Evolutionary conservation across 2,797 vertebrate genomes (phyloP), one percentile per base, ranked within the genome.

Genomic region (Mallotus villosus): DNA sequence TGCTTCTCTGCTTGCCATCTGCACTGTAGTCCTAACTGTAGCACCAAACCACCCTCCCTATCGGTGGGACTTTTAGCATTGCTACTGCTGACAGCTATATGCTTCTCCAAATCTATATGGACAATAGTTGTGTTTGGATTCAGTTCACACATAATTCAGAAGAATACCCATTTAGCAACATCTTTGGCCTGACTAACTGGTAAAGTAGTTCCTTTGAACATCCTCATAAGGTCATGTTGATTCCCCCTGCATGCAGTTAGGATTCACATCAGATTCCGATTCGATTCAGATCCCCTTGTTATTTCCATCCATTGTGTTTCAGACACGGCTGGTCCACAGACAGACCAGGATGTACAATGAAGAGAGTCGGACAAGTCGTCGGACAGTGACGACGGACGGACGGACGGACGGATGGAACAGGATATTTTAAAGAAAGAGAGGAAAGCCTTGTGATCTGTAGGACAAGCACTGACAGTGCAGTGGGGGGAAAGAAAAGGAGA

Each of bases 361-460:
- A n/a, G 68, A 60, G 32, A 69, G 37, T 72, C 7, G 77, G 74
- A 80, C 73, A 85, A 59, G 70, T 72, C 32, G 69, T 65, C 82
- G 41, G 86, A 82, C 85, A 71, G 81, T 70, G 72, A 60, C 77
- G 76, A 81, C 78, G 67, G 64, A 75, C 16, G 63, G 65, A 83
- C 74, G 75, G 27, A 82, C 57, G 66, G 68, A 75, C 59, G 51
- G 19, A 55, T 55, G 51, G 17, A 73, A 77, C 17, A 55, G 53
- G 51, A 51, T 80, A 84, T 79, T 75, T 77, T 76, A 85, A 85
- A 87, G 78, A 87, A 80, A 89, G 81, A 87, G 78, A 86, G 72
- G 80, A 79, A 84, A 84, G 78, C 81, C 70, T 41, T 82, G 85
- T 89, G 85, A 79, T 79, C 69, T 82, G 84, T 85, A 83, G 75